A percentile compares a stretch with the other conserved stretches of the same genome.
These are phyloP conservation scores for Phymorhynchus buccinoides DNA, from an alignment of 1,140 invertebrate species.

Conservation along the genomic window DNA sequence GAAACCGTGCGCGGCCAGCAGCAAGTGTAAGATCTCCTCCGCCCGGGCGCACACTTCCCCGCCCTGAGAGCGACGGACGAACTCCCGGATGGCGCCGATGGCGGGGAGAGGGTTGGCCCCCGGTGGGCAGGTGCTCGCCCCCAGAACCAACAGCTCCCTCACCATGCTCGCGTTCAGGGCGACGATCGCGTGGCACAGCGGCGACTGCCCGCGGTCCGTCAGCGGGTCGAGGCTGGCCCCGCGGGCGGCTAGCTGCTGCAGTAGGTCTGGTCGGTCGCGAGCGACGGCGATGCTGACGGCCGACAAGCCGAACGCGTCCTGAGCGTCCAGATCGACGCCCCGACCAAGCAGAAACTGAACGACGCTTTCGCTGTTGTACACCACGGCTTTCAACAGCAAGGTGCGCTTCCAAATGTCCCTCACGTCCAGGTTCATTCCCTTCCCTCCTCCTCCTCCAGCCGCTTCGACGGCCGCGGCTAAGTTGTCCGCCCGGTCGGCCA, in stretches of 20 bases:
- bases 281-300: neutral
- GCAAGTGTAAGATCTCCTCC: neutral
- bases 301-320: neutral
- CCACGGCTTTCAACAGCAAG: neutral
- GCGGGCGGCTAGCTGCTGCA: neutral
- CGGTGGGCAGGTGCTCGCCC: neutral
- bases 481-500: neutral
- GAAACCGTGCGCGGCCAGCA: constrained; percentile 2
- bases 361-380: neutral
- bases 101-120: neutral
- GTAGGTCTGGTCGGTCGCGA: neutral
- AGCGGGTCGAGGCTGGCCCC: constrained; percentile 11
- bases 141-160: neutral
- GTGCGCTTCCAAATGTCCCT: neutral
- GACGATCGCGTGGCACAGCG: neutral
- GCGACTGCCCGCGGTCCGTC: neutral
- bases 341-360: neutral
- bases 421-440: neutral
- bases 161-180: neutral
- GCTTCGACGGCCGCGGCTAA: neutral
- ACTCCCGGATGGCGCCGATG: neutral
- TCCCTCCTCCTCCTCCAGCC: neutral
- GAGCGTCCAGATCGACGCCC: neutral
- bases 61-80: neutral
- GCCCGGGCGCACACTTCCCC: neutral